Conservation (phyloP, 2,113 vertebrate species). For the Rhinoderma darwinii region DNA sequence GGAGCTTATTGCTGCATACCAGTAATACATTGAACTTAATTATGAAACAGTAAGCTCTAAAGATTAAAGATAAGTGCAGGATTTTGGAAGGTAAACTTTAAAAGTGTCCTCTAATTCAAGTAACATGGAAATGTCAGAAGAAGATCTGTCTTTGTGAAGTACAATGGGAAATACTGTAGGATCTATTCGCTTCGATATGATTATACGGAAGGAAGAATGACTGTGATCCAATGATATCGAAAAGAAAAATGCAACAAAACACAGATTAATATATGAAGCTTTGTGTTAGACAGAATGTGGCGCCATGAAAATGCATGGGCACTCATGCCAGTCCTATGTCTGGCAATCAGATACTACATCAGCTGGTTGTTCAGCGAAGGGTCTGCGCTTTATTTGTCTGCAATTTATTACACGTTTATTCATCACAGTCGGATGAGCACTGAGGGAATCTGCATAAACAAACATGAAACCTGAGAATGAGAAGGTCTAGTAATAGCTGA, state of each 20-base stretch:
- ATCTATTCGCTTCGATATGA: not conserved
- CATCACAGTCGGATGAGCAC: constrained; percentile 43
- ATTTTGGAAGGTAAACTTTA: not conserved
- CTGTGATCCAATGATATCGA: not conserved
- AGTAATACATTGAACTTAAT: not conserved
- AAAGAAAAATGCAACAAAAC: not conserved
- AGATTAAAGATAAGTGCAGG: no score
- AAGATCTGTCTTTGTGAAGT: no score
- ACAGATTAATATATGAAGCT: not conserved
- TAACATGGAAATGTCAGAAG: not conserved
- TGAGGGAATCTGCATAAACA: constrained; percentile 45
- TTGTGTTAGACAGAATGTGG: not conserved
- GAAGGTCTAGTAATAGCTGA: constrained; percentile 41
- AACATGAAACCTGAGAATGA: constrained; percentile 50
- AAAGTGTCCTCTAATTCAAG: not conserved
- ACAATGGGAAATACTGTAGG: not conserved
- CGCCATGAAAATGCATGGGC: not conserved
- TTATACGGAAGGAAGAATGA: not conserved
- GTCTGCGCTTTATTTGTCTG: not conserved
- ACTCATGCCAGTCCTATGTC: not conserved
- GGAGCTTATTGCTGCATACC: not conserved
- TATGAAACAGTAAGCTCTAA: not conserved
- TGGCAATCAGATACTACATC: constrained; percentile 30
- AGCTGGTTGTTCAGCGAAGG: not conserved
- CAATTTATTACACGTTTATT: constrained; percentile 39